Conservation (phyloP, 2,113 vertebrate species). For the Rhombomys opimus region DNA sequence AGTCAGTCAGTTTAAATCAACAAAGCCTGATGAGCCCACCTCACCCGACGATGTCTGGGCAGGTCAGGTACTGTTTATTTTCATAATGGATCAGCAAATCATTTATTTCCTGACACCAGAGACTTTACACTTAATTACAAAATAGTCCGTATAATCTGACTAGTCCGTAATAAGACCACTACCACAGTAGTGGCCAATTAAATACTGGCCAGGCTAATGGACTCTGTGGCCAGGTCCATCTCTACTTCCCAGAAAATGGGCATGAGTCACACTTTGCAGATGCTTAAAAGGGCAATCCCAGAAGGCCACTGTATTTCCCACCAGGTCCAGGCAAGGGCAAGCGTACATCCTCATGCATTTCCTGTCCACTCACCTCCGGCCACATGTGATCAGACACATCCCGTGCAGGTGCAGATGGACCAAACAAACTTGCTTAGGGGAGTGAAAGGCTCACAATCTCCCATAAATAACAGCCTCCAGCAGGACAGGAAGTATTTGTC, state of each 20-base stretch:
- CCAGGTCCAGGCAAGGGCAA: not conserved
- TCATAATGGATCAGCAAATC: not conserved
- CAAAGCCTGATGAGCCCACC: not conserved
- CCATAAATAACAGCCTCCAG: not conserved
- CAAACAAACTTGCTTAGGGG: not conserved
- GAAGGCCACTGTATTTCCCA: not conserved
- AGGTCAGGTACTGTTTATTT: not conserved
- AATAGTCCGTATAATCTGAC: not conserved
- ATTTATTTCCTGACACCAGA: conserved; percentile 32
- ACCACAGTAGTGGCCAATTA: not conserved
- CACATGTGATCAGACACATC: not conserved
- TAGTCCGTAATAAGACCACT: not conserved
- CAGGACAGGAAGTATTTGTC: not conserved
- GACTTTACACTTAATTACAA: conserved; percentile 26
- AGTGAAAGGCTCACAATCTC: not conserved
- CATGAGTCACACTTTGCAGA: not conserved
- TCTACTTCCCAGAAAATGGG: not conserved
- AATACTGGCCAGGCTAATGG: not conserved
- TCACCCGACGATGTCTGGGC: not conserved
- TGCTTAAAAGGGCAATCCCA: not conserved
- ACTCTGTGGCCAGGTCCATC: not conserved
- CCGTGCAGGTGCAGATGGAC: not conserved
- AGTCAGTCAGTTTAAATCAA: conserved; percentile 1
- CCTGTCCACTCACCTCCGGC: not conserved
- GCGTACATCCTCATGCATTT: not conserved